Evolutionary conservation across 2,888 invertebrate species (phyloP).

Genomic region (Dioctria rufipes): DNA sequence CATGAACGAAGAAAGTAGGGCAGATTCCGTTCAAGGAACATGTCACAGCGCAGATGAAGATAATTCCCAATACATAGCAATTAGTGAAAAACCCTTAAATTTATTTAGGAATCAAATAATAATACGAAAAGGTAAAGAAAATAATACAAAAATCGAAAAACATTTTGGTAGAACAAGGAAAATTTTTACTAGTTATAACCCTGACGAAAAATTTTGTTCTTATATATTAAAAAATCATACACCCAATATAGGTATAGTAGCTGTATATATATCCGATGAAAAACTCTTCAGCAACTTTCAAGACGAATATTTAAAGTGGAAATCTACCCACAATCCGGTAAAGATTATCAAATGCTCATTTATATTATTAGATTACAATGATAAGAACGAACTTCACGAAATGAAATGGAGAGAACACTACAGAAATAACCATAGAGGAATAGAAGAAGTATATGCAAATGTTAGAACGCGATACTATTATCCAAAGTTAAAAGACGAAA

Average conservation of each 20-base stretch:
- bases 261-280: not conserved
- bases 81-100: constrained; percentile 16
- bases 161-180: not conserved
- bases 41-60: no score
- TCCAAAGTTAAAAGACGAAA: constrained; percentile 1
- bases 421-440: constrained; percentile 26
- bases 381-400: not conserved
- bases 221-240: constrained; percentile 32
- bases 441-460: constrained; percentile 11
- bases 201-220: not conserved
- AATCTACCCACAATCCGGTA: not conserved
- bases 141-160: not conserved
- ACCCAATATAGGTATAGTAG: constrained; percentile 8
- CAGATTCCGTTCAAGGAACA: no score
- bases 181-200: not conserved
- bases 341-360: not conserved
- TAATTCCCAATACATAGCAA: constrained; percentile 41
- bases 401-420: not conserved
- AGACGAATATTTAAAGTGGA: not conserved
- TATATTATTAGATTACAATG: not conserved
- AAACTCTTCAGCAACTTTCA: not conserved
- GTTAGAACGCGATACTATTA: not conserved
- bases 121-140: not conserved
- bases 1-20: no score
- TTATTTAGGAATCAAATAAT: constrained; percentile 8